These are phyloP conservation scores for Leucoraja ocellata DNA, from an alignment of 2,797 vertebrate species.

Conservation along the genomic window DNA sequence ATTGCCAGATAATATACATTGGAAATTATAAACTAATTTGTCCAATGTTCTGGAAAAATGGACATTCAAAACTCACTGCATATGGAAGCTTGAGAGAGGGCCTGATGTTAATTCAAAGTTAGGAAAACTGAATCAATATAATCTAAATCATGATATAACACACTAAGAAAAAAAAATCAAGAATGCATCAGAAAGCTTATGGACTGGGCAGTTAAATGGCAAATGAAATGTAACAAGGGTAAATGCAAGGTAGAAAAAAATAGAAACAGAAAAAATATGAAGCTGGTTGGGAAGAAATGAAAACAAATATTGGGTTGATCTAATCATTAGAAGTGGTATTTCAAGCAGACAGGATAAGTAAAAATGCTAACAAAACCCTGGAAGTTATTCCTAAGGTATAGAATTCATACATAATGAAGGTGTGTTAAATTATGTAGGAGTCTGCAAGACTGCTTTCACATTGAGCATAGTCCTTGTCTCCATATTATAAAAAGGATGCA, in stretches of 20 bases:
- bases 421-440: not conserved
- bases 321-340: not conserved
- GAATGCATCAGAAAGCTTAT: not conserved
- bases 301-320: not conserved
- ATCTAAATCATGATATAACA: not conserved
- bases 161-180: not conserved
- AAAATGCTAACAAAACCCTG: not conserved
- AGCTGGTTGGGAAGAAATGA: not conserved
- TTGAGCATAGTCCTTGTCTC: not conserved
- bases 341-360: not conserved
- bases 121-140: not conserved
- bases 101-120: not conserved
- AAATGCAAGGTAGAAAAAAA: not conserved
- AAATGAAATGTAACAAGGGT: not conserved
- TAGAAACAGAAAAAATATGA: not conserved
- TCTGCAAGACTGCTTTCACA: not conserved
- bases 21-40: not conserved
- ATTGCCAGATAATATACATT: not conserved
- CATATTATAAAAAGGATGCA: not conserved
- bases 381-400: not conserved
- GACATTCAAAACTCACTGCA: not conserved
- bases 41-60: not conserved
- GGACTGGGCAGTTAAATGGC: not conserved
- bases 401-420: not conserved
- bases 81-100: not conserved